Base-by-base conservation (phyloP, 2,797 vertebrate genomes). In the Premnoplex brunnescens region DNA sequence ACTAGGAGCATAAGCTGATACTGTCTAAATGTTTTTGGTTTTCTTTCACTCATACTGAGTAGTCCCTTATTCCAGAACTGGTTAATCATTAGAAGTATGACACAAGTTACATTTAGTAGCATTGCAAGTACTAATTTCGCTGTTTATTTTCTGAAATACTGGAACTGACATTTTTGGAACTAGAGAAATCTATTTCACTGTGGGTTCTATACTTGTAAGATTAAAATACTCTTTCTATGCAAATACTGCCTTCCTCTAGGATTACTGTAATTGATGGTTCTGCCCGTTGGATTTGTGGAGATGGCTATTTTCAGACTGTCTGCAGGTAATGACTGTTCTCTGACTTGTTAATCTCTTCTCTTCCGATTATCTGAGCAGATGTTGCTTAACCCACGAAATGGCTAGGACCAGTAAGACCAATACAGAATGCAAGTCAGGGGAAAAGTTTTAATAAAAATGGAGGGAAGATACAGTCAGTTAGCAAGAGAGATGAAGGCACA, bases 271-370 rank as follows among this genome's bases (percentile, higher is more conserved):
- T 30, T 64, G 58, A 55, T 90, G 54, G 16, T 41, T 87, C 37
- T 87, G 46, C 41, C 56, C 5, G 2, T 39, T 93, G 71, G 55
- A 87, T 95, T 92, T 93, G 86, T 75, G n/a, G 68, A 89, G 75
- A 74, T 64, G 28, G 64, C 64, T 92, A 59, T 97, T 95, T 96
- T 94, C 80, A 91, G 78, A 83, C 67, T 75, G 66, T 92, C 67
- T 92, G 58, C 87, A 93, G 89, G 85, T 95, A 89, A 89, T 89
- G 85, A 88, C 86, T 88, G 72, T 92, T 93, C 75, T 82, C 68
- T 93, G 72, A 91, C 78, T 94, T 77, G 37, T 64, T 96, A 92
- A 88, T 92, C 84, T 87, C 72, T 84, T 71, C 46, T 76, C 22
- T 75, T 74, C 62, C 68, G 88, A 87, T 92, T 88, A 71, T 83